Evolutionary conservation across 1,140 invertebrate species (phyloP).

Genomic region (Frieseomelitta varia): DNA sequence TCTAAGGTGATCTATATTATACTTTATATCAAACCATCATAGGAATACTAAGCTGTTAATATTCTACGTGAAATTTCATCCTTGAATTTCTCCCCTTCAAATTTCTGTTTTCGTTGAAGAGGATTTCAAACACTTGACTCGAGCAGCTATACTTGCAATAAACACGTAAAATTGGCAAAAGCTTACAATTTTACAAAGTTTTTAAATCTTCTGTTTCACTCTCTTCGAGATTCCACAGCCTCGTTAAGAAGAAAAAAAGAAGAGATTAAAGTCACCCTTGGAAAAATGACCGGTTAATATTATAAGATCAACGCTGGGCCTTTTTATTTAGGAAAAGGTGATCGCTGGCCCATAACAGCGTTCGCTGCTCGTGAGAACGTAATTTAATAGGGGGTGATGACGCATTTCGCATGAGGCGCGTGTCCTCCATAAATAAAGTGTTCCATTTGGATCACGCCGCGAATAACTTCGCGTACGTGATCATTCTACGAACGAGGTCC

Average conservation of each 20-base stretch:
- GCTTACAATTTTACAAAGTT: no score
- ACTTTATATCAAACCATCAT: neutral
- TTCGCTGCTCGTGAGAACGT: neutral
- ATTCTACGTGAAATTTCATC: neutral
- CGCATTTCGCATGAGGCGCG: conserved; percentile 40
- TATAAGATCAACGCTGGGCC: neutral
- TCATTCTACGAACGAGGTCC: conserved; percentile 24
- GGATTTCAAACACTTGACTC: neutral
- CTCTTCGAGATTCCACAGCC: neutral
- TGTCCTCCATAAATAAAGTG: conserved; percentile 27
- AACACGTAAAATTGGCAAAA: no score
- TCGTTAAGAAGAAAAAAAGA: neutral
- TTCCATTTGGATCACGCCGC: conserved; percentile 17
- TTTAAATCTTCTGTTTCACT: neutral
- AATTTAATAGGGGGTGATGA: conserved; percentile 31
- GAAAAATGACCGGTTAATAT: neutral
- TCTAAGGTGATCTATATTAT: neutral
- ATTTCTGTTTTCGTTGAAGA: neutral
- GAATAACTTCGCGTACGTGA: conserved; percentile 47
- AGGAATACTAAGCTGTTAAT: neutral
- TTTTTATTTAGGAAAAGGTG: no score
- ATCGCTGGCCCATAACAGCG: neutral
- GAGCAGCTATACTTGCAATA: neutral
- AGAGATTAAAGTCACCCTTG: neutral
- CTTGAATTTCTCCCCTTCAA: no score